Percentiles rank a stretch among this genome's conserved stretches.
phyloP scores from a whole-genome alignment of 2,797 vertebrate species.

The Oreonectes daqikongensis region DNA sequence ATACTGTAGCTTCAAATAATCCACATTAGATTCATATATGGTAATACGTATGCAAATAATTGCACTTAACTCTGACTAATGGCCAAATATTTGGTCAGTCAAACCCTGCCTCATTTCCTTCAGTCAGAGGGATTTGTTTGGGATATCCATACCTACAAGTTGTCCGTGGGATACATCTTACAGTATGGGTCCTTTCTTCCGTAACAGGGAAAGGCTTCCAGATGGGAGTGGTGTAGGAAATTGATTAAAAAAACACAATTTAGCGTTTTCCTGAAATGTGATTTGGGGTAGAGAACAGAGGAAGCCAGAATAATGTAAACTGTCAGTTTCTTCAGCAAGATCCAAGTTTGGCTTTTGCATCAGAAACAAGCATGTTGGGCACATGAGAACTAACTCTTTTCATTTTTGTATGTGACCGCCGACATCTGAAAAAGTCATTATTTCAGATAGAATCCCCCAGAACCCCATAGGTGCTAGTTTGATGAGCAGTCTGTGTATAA shows the following conservation, averaged over 20 bases:
- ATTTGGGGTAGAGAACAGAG: conserved; percentile 54
- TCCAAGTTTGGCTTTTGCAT: conserved; percentile 6
- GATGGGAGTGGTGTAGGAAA: conserved; percentile 43
- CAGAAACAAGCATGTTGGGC: neutral
- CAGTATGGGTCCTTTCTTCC: conserved; percentile 13
- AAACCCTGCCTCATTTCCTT: conserved; percentile 59
- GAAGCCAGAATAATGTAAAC: conserved; percentile 74
- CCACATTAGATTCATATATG: too few species aligned
- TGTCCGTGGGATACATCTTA: conserved; percentile 1
- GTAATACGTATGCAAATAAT: neutral
- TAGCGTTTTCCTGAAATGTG: conserved; percentile 73
- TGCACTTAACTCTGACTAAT: conserved; percentile 4
- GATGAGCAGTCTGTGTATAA: neutral
- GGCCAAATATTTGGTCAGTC: conserved; percentile 47
- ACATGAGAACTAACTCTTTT: neutral
- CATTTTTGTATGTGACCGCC: neutral
- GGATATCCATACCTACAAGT: conserved; percentile 55
- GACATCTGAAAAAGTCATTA: neutral
- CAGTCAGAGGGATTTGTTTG: conserved; percentile 57
- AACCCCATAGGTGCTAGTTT: neutral
- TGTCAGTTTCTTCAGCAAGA: conserved; percentile 59
- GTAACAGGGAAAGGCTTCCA: conserved; percentile 42
- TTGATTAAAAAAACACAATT: conserved; percentile 62
- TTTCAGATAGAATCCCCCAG: neutral
- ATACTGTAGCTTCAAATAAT: too few species aligned